Base-by-base conservation (phyloP, 2,113 vertebrate species). In the Leptosomus discolor region DNA sequence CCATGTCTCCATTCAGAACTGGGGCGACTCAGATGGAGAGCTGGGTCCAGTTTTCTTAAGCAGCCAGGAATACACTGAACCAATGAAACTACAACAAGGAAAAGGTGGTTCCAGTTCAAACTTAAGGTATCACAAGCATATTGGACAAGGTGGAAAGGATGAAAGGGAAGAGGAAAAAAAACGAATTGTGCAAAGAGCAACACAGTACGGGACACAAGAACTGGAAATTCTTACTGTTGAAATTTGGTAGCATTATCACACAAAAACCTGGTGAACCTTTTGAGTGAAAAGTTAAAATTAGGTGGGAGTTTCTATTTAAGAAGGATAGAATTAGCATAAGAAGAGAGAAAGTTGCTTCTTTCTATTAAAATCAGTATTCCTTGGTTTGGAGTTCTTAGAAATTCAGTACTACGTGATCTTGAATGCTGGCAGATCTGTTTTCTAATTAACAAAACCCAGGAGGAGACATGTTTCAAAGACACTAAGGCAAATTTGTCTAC, bases 401-500 rank as follows among this genome's bases (percentile, higher is more conserved):
- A 78, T 48, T 57, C 36, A 34, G 0, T 64, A 24, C 29, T 23
- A 32, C 9, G 5, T 29, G 3, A 27, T 36, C 17, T 18, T 70
- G 65, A 58, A 48, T 45, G 18, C 6, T 74, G 27, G 41, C 43
- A 30, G 17, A 43, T 51, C 22, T 90, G 21, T 92, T 65, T 77
- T 53, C 27, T 85, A 60, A 57, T 7, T 60, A 43, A 50, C 19
- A 63, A 76, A 81, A 78, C 1, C 9, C 14, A 14, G 36, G 9
- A 80, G 34, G 11, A 86, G 23, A 53, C 2, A 5, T 4, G 3
- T 82, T 56, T 77, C 50, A 87, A 80, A 50, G 73, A 27, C 9
- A 34, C 0, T 2, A 51, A 81, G 16, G 1, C 21, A 58, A 81
- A 45, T 36, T 39, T 3, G 0, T n/a, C 27, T 50, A 15, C 9